A percentile compares a stretch with the other conserved stretches of the same genome.
These are phyloP conservation scores for Drosophila murphyi DNA, from an alignment of 1,140 invertebrate species.

Conservation along the genomic window DNA sequence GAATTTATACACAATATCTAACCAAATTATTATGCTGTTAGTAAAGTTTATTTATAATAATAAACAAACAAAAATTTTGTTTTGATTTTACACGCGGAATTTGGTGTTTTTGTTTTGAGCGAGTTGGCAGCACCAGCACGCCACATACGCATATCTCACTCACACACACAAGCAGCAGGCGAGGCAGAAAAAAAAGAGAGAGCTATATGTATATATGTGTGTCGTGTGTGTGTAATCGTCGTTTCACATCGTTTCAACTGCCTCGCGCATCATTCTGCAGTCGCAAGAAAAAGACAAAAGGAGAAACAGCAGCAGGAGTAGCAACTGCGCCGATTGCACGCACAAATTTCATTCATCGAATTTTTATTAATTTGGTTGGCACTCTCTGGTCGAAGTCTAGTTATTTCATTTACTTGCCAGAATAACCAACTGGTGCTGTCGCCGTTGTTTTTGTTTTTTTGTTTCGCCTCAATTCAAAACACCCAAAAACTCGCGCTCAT, in stretches of 20 bases:
- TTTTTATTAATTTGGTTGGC: conserved; percentile 68
- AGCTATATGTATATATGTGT: conserved; percentile 42
- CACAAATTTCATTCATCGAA: conserved; percentile 73
- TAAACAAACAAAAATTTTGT: background rate
- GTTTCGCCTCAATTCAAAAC: conserved; percentile 50
- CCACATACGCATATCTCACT: conserved; percentile 77
- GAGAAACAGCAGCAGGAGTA: conserved; percentile 56
- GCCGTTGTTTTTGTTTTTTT: conserved; percentile 74
- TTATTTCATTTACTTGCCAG: conserved; percentile 73
- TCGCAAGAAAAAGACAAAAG: conserved; percentile 81
- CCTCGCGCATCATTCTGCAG: conserved; percentile 55
- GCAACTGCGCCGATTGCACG: conserved; percentile 32
- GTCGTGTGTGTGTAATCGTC: conserved; percentile 44
- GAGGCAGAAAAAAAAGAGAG: conserved; percentile 47
- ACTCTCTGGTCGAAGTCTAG: conserved; percentile 56
- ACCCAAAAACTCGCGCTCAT: conserved; percentile 26
- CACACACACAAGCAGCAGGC: conserved; percentile 56
- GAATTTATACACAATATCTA: background rate
- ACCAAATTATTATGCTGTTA: no score
- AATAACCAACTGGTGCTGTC: conserved; percentile 74
- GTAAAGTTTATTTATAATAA: background rate
- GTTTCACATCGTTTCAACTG: conserved; percentile 53
- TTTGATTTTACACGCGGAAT: conserved; percentile 15
- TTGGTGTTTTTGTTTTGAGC: conserved; percentile 27
- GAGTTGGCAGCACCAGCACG: conserved; percentile 58